These are phyloP conservation scores for Muraenolepis orangiensis DNA, from an alignment of 2,797 vertebrate genomes.

Conservation along the genomic window DNA sequence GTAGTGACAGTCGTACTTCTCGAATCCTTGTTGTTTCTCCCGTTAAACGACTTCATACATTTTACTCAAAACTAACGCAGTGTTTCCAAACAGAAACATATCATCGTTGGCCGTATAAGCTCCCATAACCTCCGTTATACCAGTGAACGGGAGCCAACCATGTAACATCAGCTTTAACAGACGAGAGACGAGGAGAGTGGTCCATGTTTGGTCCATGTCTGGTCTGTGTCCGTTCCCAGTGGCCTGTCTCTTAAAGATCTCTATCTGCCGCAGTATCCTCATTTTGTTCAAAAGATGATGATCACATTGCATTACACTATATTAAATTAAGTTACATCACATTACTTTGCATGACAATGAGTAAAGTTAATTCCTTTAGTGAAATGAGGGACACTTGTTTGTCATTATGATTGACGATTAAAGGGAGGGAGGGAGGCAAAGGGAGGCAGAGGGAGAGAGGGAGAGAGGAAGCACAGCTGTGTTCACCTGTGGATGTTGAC, in stretches of 20 bases:
- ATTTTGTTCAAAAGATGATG: too few relatives aligned
- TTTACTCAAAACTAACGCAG: neutral
- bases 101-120: slow-evolving; percentile 26
- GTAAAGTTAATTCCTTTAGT: too few relatives aligned
- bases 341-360: too few relatives aligned
- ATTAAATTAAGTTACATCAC: too few relatives aligned
- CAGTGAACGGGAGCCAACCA: slow-evolving; percentile 22
- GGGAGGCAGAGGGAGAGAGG: neutral
- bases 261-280: too few relatives aligned
- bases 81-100: neutral
- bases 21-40: too few relatives aligned
- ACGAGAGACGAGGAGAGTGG: neutral
- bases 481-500: neutral
- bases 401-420: neutral
- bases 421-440: neutral
- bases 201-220: neutral
- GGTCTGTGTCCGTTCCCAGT: neutral
- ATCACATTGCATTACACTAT: too few relatives aligned
- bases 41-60: too few relatives aligned
- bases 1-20: too few relatives aligned
- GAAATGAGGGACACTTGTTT: too few relatives aligned
- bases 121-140: slow-evolving; percentile 17
- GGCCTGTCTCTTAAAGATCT: too few relatives aligned
- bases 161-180: slow-evolving; percentile 18
- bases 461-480: neutral